These are phyloP conservation scores for Heliconius melpomene DNA, from an alignment of 1,140 invertebrate species.

Conservation along the genomic window DNA sequence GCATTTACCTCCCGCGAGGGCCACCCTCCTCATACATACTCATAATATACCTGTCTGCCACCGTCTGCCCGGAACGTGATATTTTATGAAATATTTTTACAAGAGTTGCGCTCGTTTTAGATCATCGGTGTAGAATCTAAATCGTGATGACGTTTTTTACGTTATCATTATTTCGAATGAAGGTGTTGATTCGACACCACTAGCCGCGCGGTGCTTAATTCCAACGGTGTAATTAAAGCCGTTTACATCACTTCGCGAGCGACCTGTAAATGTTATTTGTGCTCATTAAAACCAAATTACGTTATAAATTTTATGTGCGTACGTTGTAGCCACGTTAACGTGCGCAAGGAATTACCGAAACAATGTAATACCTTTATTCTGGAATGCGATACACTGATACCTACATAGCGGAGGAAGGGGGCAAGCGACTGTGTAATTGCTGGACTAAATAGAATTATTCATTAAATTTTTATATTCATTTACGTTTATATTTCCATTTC, in stretches of 20 bases:
- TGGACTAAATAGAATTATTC: not conserved
- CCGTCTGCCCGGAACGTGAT: conserved; percentile 49
- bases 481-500: no score
- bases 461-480: not conserved
- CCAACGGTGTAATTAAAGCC: conserved; percentile 65
- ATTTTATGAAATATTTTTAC: conserved; percentile 32
- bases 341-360: conserved; percentile 60
- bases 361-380: conserved; percentile 53
- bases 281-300: conserved; percentile 73
- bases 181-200: conserved; percentile 64
- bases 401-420: conserved; percentile 36
- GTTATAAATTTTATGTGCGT: conserved; percentile 73
- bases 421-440: conserved; percentile 15
- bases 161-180: conserved; percentile 33
- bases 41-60: conserved; percentile 59
- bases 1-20: conserved; percentile 74
- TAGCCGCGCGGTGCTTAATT: conserved; percentile 50
- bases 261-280: conserved; percentile 73
- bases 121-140: conserved; percentile 32
- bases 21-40: conserved; percentile 54
- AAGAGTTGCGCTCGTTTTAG: conserved; percentile 32
- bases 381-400: conserved; percentile 40
- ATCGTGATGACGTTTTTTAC: conserved; percentile 39
- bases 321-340: conserved; percentile 62
- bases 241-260: conserved; percentile 69